Evolutionary conservation across 2,797 vertebrate genomes (phyloP).

Genomic region (Naso thynnoides): DNA sequence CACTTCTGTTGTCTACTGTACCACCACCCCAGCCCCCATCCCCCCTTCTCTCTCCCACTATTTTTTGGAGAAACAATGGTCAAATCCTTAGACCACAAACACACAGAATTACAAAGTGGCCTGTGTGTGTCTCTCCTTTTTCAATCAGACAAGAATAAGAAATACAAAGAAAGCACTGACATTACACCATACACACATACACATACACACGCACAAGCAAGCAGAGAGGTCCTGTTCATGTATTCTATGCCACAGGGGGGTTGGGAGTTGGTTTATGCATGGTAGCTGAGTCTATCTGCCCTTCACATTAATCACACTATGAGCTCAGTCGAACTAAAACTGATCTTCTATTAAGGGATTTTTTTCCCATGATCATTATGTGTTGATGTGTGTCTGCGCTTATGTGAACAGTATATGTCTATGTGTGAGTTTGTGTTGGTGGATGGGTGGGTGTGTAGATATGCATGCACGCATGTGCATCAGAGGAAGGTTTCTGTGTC

Average conservation of each 20-base stretch:
- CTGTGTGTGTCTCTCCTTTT: slow-evolving; percentile 70
- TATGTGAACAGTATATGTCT: neutral
- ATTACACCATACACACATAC: slow-evolving; percentile 19
- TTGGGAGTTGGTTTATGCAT: slow-evolving; percentile 45
- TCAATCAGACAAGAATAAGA: slow-evolving; percentile 62
- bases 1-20: slow-evolving; percentile 76
- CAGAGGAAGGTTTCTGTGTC: slow-evolving; percentile 30
- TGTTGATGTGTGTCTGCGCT: neutral
- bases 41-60: slow-evolving; percentile 47
- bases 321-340: slow-evolving; percentile 14
- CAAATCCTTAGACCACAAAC: slow-evolving; percentile 74
- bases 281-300: slow-evolving; percentile 41
- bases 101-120: slow-evolving; percentile 78
- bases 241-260: slow-evolving; percentile 55
- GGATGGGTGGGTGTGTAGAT: slow-evolving; percentile 23
- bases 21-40: slow-evolving; percentile 30
- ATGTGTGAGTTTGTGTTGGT: slow-evolving; percentile 8
- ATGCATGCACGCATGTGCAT: slow-evolving; percentile 15
- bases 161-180: slow-evolving; percentile 78
- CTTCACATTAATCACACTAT: slow-evolving; percentile 30
- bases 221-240: slow-evolving; percentile 41
- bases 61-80: slow-evolving; percentile 76
- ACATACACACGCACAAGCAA: slow-evolving; percentile 20
- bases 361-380: neutral
- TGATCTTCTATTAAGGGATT: neutral